Conservation (phyloP, 2,797 vertebrate species). For the Hydrophis major region DNA sequence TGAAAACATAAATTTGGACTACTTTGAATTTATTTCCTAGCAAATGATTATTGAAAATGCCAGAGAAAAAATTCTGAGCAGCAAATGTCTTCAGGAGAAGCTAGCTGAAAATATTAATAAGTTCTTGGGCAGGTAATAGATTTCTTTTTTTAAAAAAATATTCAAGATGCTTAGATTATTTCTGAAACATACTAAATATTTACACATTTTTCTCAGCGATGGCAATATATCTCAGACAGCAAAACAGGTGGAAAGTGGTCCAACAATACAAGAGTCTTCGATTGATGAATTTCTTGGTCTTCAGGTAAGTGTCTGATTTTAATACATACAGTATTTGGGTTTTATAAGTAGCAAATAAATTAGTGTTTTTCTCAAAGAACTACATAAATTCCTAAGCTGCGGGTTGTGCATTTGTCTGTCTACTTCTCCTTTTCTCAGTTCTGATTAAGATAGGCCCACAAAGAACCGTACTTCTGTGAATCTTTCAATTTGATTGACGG, state of each 20-base stretch:
- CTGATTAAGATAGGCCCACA: neutral
- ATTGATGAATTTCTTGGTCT: conserved; percentile 97
- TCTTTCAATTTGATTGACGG: neutral
- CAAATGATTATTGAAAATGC: conserved; percentile 98
- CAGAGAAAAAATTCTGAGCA: conserved; percentile 93
- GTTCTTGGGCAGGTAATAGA: conserved; percentile 87
- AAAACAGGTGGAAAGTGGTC: conserved; percentile 77
- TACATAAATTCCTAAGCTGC: neutral
- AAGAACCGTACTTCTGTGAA: neutral
- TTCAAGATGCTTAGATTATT: conserved; percentile 17
- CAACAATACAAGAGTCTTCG: conserved; percentile 86
- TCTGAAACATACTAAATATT: conserved; percentile 45
- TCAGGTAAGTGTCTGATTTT: conserved; percentile 75
- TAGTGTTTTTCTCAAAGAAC: neutral
- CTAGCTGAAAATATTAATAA: conserved; percentile 99
- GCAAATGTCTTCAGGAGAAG: conserved; percentile 94
- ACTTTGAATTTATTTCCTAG: conserved; percentile 73
- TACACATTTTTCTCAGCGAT: conserved; percentile 77
- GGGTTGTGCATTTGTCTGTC: neutral
- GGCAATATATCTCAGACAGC: conserved; percentile 75
- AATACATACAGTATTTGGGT: neutral
- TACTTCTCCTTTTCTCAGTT: neutral
- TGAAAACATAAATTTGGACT: conserved; percentile 32
- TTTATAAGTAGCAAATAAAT: neutral
- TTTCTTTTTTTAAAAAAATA: neutral